phyloP scores from a whole-genome alignment of 2,888 invertebrate species.

The Philopedon plagiatum region DNA sequence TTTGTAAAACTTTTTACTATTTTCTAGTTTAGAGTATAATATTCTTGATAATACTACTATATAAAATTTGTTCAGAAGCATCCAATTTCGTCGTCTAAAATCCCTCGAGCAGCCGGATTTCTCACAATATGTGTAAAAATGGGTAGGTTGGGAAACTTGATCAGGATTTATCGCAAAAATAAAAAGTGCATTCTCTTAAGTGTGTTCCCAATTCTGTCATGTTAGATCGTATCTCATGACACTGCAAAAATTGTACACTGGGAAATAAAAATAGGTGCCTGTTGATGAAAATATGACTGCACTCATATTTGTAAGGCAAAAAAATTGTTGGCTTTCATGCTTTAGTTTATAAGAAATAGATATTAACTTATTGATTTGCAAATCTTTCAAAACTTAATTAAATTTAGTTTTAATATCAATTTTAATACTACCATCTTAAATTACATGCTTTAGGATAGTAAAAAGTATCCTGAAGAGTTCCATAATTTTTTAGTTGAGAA shows the following conservation, averaged over 20 bases:
- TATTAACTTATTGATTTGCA: no score
- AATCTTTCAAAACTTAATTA: no score
- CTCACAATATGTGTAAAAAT: slow-evolving; percentile 6
- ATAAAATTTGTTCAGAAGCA: background rate
- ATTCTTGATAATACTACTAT: background rate
- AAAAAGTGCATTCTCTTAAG: slow-evolving; percentile 4
- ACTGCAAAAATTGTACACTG: background rate
- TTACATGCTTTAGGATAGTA: no score
- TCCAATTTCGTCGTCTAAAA: background rate
- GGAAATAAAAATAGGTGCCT: background rate
- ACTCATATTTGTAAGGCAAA: no score
- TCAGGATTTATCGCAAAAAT: background rate
- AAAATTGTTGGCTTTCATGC: no score
- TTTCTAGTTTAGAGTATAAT: background rate
- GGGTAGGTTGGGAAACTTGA: slow-evolving; percentile 6
- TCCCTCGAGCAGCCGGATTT: background rate
- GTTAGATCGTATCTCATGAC: background rate
- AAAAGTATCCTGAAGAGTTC: no score
- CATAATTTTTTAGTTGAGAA: no score
- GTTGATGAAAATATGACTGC: no score
- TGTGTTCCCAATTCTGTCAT: slow-evolving; percentile 1
- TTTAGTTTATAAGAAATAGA: no score
- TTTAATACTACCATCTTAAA: no score
- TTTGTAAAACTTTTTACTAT: background rate
- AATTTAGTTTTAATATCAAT: no score